Percentiles rank a stretch among this genome's conserved stretches.
Conservation (phyloP, 2,113 vertebrate genomes). For the Carollia perspicillata region DNA sequence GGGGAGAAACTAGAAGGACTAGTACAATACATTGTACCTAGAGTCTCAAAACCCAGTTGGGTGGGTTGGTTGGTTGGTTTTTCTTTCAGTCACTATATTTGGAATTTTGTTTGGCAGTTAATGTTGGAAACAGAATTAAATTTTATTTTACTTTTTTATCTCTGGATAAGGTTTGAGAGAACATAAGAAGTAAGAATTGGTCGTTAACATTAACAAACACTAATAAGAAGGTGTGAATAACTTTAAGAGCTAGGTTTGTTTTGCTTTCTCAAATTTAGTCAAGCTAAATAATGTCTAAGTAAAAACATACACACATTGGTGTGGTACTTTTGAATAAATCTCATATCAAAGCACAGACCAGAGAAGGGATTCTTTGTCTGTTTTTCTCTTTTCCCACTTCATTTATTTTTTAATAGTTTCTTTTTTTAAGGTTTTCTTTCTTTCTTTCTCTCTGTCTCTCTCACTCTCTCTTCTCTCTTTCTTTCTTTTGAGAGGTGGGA, state of each 20-base stretch:
- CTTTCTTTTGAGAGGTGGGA: no score
- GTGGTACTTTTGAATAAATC: slow-evolving; percentile 4
- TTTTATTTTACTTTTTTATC: background rate
- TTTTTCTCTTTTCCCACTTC: background rate
- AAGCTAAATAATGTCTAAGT: slow-evolving; percentile 6
- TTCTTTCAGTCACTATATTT: background rate
- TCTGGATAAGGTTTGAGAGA: background rate
- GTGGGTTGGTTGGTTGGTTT: background rate
- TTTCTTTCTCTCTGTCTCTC: no score
- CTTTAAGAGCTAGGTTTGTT: background rate
- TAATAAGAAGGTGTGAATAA: background rate
- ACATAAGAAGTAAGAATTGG: background rate
- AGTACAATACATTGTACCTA: background rate
- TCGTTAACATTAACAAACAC: slow-evolving; percentile 8
- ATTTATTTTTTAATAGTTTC: no score
- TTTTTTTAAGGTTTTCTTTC: no score
- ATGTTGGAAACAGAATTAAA: slow-evolving; percentile 19
- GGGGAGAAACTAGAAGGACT: background rate
- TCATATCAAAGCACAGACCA: background rate
- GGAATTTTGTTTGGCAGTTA: slow-evolving; percentile 53
- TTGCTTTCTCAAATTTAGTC: slow-evolving; percentile 30
- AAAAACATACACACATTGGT: background rate
- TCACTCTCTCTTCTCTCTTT: no score
- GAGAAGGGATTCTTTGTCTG: background rate
- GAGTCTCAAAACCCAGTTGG: background rate